A percentile compares a stretch with the other conserved stretches of the same genome.
phyloP scores from a whole-genome alignment of 2,113 vertebrate genomes.

The Lepisosteus oculatus region DNA sequence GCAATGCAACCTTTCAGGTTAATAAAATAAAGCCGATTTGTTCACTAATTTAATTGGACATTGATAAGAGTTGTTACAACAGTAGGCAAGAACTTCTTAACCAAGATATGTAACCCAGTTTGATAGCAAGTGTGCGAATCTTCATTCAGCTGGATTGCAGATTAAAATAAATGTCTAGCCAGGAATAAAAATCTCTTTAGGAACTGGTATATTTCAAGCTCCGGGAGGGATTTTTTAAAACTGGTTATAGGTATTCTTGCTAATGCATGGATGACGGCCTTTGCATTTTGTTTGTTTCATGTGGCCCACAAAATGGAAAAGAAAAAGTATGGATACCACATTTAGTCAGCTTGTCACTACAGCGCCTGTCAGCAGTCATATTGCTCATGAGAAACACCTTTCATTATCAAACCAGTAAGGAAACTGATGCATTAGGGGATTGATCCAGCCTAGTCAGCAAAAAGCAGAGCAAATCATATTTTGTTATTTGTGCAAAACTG shows the following conservation, averaged over 20 bases:
- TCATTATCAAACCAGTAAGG: too few relatives aligned
- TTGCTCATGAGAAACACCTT: too few relatives aligned
- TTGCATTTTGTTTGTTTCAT: slow-evolving; percentile 3
- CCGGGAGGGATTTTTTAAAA: not conserved
- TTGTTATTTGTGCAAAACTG: too few relatives aligned
- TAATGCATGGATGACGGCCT: not conserved
- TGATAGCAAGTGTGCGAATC: not conserved
- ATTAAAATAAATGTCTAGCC: slow-evolving; percentile 6
- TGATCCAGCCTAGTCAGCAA: too few relatives aligned
- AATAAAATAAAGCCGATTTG: too few relatives aligned
- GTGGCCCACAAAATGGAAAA: not conserved
- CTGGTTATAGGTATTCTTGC: slow-evolving; percentile 9
- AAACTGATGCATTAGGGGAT: too few relatives aligned
- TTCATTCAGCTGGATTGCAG: not conserved
- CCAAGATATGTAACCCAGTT: not conserved
- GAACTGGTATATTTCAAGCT: not conserved
- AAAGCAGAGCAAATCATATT: too few relatives aligned
- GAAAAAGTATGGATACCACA: not conserved
- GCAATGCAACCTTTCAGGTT: too few relatives aligned
- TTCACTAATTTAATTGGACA: too few relatives aligned
- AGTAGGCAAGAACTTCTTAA: not conserved
- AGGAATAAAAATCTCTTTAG: slow-evolving; percentile 2
- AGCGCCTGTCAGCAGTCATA: too few relatives aligned
- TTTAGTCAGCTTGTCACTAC: too few relatives aligned
- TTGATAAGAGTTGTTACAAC: too few relatives aligned